Percentiles rank a stretch among this genome's conserved stretches.
Conservation (phyloP, 92 coral and sea anemone genomes). For the Virgularia gustaviana region DNA sequence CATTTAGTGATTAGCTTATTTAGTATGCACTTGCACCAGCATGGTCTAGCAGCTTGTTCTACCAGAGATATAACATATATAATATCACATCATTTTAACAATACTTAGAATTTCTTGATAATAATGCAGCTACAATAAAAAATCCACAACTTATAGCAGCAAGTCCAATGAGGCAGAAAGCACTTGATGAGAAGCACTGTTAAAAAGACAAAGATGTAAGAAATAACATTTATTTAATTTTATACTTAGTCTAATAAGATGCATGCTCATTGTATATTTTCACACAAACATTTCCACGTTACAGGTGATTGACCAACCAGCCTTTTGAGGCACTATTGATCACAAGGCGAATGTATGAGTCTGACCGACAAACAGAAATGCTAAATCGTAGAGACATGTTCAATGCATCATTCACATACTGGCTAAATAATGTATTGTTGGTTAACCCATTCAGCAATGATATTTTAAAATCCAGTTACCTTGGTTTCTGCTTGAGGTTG, state of each 20-base stretch:
- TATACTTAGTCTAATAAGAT: too few relatives aligned
- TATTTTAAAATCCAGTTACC: neutral
- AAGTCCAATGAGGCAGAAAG: neutral
- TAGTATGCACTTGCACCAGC: neutral
- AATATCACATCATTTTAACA: neutral
- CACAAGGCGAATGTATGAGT: too few relatives aligned
- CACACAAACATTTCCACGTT: too few relatives aligned
- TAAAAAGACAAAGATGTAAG: neutral
- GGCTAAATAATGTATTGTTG: too few relatives aligned
- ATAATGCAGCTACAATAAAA: constrained; percentile 3
- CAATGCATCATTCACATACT: too few relatives aligned
- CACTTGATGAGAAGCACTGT: neutral
- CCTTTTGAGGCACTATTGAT: too few relatives aligned
- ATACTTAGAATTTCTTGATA: neutral
- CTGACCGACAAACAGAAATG: too few relatives aligned
- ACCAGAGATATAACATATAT: neutral
- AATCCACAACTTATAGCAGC: neutral
- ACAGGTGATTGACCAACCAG: too few relatives aligned
- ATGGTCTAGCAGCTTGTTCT: neutral
- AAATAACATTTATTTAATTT: too few relatives aligned
- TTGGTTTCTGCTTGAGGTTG: neutral
- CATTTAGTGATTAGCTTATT: neutral
- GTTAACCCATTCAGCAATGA: too few relatives aligned
- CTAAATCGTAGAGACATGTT: too few relatives aligned
- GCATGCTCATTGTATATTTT: too few relatives aligned